These are phyloP conservation scores for Coranthus polyacanthus DNA, from an alignment of 2,797 vertebrate genomes.

Conservation along the genomic window DNA sequence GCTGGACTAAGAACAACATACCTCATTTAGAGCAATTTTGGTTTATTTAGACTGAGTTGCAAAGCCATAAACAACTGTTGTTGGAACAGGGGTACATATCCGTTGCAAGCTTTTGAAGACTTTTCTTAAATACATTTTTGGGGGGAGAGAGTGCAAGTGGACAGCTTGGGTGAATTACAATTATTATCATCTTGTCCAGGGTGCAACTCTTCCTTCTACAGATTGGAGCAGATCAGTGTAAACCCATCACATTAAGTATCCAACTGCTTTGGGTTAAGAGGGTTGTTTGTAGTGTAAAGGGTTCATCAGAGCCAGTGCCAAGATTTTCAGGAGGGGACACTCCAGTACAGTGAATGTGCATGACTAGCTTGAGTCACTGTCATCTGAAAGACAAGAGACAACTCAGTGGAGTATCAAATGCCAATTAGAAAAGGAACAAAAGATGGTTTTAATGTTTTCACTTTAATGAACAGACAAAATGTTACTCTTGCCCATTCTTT, in stretches of 20 bases:
- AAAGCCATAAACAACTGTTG: constrained; percentile 79
- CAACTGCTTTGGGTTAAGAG: constrained; percentile 70
- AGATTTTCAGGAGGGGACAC: constrained; percentile 59
- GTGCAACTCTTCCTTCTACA: constrained; percentile 49
- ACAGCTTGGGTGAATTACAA: constrained; percentile 48
- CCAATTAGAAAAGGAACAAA: constrained; percentile 65
- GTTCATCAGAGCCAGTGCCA: constrained; percentile 68
- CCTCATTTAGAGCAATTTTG: constrained; percentile 78
- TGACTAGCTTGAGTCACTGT: constrained; percentile 57
- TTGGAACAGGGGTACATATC: constrained; percentile 53
- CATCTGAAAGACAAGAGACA: constrained; percentile 52
- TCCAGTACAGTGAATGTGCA: constrained; percentile 51
- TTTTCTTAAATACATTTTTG: constrained; percentile 43
- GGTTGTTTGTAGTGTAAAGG: constrained; percentile 64
- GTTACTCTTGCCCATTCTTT: constrained; percentile 64
- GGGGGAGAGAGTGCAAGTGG: constrained; percentile 31
- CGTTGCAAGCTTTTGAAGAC: constrained; percentile 65
- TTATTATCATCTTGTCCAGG: constrained; percentile 36
- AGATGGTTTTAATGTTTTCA: constrained; percentile 59
- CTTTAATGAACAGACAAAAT: constrained; percentile 69
- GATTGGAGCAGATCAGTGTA: constrained; percentile 61
- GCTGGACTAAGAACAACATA: constrained; percentile 64
- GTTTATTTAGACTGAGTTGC: constrained; percentile 77
- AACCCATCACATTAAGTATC: constrained; percentile 61
- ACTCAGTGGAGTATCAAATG: constrained; percentile 64